Base-by-base conservation (phyloP, 2,888 invertebrate species). In the Ommatoiulus sabulosus region DNA sequence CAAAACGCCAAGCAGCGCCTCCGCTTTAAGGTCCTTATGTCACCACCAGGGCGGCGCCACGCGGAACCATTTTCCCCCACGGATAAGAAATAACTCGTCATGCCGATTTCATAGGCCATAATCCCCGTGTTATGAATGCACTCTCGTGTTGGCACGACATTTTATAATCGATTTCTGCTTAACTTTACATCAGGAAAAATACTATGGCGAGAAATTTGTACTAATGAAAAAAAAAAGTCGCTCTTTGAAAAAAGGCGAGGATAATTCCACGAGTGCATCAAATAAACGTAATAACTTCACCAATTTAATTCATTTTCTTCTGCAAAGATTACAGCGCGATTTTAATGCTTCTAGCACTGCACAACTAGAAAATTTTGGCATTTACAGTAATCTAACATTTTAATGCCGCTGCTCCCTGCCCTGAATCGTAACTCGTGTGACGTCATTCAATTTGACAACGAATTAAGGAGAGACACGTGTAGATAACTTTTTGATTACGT, bases 41-140 rank as follows among this genome's bases (percentile, higher is more conserved):
- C 63, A 6, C 3, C 63, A 17, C 63, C 20, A 63, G 63, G 63
- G 63, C 63, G 63, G 63, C 63, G 63, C 63, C 63, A 63, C 63
- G n/a, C 20, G 63, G 3, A 1, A 15, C n/a, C n/a, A 17, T n/a
- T 63, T 63, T 17, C 17, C 20, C 63, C 63, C 63, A 63, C 63
- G 7, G 63, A 63, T n/a, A 63, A 63, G 63, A 4, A 52, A 52
- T 63, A 63, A 63, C 52, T 63, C 63, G 63, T 63, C 63, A 63
- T 63, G 63, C 63, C 63, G 63, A 63, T 63, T 63, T 63, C 63
- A 20, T 63, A 63, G 20, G 63, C 63, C n/a, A 63, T 63, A 63
- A 63, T 63, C n/a, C 63, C n/a, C 63, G n/a, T 63, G 63, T 63
- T 63, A 63, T 63, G 63, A 63, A 63, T 63, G 63, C 63, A 63